phyloP scores from a whole-genome alignment of 2,113 vertebrate genomes.

The Menidia beryllina region DNA sequence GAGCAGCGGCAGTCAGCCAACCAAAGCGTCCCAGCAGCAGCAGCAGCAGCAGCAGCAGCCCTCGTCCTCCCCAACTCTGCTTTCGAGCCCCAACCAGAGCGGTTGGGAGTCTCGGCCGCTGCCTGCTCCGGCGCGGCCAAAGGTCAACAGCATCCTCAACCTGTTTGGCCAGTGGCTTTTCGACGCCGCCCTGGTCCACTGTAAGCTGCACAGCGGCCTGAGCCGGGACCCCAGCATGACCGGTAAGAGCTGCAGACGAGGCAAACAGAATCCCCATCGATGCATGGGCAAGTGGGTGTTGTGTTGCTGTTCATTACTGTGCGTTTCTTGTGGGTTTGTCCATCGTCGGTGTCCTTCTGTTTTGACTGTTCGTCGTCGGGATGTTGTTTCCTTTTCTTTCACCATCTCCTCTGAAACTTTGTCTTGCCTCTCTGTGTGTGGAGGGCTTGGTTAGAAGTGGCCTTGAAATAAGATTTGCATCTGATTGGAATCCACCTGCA shows the following conservation, averaged over 20 bases:
- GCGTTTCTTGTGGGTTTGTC: conserved; percentile 58
- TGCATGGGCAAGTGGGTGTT: conserved; percentile 74
- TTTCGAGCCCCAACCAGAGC: conserved; percentile 95
- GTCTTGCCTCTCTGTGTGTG: conserved; percentile 61
- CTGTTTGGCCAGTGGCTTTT: conserved; percentile 98
- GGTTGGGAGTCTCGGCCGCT: conserved; percentile 92
- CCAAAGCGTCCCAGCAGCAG: conserved; percentile 87
- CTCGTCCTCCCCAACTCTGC: conserved; percentile 89
- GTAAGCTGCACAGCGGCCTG: conserved; percentile 96
- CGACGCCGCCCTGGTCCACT: conserved; percentile 95
- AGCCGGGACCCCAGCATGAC: conserved; percentile 97
- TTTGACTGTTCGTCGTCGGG: conserved; percentile 52
- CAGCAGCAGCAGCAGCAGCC: conserved; percentile 88
- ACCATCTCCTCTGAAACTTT: conserved; percentile 61
- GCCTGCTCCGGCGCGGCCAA: conserved; percentile 91
- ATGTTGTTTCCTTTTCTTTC: conserved; percentile 55
- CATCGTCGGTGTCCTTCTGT: conserved; percentile 51
- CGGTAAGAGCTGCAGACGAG: conserved; percentile 84
- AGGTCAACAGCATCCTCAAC: conserved; percentile 98
- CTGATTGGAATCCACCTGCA: conserved; percentile 57
- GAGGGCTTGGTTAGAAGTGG: conserved; percentile 75
- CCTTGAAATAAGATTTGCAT: conserved; percentile 55
- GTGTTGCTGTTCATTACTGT: conserved; percentile 52
- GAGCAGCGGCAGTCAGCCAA: conserved; percentile 87
- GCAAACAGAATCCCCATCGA: conserved; percentile 19